Base-by-base conservation (phyloP, 1,140 invertebrate genomes). In the Bombus soroeensis region DNA sequence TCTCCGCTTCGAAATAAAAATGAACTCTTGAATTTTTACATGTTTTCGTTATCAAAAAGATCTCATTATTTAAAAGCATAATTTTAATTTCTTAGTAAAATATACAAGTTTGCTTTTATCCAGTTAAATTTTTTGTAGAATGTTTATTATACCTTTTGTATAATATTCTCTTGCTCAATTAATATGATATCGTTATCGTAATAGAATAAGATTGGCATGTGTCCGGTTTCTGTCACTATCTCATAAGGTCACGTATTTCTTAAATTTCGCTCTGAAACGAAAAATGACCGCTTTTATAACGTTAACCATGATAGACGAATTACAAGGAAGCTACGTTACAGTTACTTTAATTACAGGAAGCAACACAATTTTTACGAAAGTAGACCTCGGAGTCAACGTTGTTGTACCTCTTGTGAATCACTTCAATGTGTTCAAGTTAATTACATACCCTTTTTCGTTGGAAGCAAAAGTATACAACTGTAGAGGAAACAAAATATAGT, bases 341-440 rank as follows among this genome's bases (percentile, higher is more conserved):
- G 64, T 66, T 66, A 66, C 64, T 66, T 66, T 66, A 66, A 66
- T 66, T 32, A 32, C 64, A 66, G 64, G 64, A 34, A 32, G 64
- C n/a, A 66, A 66, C n/a, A 32, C 64, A 18, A 32, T 66, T 66
- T 66, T 32, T 66, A 66, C 13, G n/a, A 66, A 66, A 66, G 64
- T 18, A 32, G 32, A 66, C 64, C 64, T 18, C n/a, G 64, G 64
- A 66, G 64, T 32, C 64, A 66, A 32, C n/a, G 64, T 13, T 66
- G 64, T 66, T 66, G 64, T 32, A 66, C n/a, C n/a, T 66, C 64
- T 66, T 66, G n/a, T 15, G n/a, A 66, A 32, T 66, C n/a, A 32
- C 32, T 66, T 66, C 32, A 66, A 66, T 8, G 5, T 32, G n/a
- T 66, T 32, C 64, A 8, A 32, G n/a, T 34, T 66, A 66, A 66